phyloP scores from a whole-genome alignment of 2,888 invertebrate species.

The Trachelus stipa region DNA sequence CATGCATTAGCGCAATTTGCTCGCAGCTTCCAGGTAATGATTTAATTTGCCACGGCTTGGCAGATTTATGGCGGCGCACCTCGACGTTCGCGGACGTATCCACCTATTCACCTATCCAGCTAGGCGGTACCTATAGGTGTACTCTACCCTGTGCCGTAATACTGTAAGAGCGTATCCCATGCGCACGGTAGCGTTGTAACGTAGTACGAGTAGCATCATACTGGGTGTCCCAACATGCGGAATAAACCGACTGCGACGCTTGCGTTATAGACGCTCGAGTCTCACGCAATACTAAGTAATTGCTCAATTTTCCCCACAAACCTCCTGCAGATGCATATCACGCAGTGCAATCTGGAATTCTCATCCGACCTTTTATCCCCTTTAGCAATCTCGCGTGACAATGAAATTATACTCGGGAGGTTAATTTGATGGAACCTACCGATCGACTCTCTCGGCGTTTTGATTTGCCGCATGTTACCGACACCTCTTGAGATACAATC shows the following conservation, averaged over 20 bases:
- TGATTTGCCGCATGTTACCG: not conserved
- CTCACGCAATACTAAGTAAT: constrained; percentile 50
- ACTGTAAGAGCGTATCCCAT: not conserved
- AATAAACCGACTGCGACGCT: constrained; percentile 26
- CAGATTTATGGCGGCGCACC: constrained; percentile 58
- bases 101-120: constrained; percentile 9
- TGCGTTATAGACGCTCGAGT: constrained; percentile 31
- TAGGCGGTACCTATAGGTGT: not conserved
- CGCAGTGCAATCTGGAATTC: constrained; percentile 25
- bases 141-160: constrained; percentile 20
- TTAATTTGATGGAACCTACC: constrained; percentile 23
- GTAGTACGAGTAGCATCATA: constrained; percentile 14
- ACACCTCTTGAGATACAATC: too few relatives aligned
- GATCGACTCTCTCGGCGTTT: not conserved
- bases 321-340: constrained; percentile 28
- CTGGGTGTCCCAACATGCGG: constrained; percentile 30
- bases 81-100: constrained; percentile 35
- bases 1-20: constrained; percentile 56
- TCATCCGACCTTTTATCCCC: not conserved
- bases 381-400: constrained; percentile 27
- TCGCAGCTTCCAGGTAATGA: constrained; percentile 59
- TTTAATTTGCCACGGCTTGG: constrained; percentile 56
- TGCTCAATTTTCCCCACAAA: constrained; percentile 51
- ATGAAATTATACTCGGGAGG: constrained; percentile 32
- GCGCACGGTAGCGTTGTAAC: constrained; percentile 3